Percentiles rank a stretch among this genome's conserved stretches.
Conservation (phyloP, 2,888 invertebrate species). For the Meandrusa payeni region DNA sequence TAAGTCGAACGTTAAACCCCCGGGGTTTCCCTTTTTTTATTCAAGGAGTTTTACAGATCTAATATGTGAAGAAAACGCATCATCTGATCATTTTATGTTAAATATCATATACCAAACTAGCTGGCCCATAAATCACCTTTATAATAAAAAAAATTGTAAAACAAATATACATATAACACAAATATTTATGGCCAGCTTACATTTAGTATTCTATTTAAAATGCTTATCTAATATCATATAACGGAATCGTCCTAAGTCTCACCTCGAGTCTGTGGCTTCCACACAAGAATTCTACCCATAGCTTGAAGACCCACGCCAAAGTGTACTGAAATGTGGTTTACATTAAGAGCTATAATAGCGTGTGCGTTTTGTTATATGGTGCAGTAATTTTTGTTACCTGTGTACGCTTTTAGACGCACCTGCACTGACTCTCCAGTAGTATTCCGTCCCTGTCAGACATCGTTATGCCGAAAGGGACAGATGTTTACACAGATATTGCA, state of each 20-base stretch:
- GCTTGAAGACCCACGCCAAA: constrained; percentile 7
- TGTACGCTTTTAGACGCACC: constrained; percentile 33
- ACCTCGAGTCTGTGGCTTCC: constrained; percentile 41
- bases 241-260: constrained; percentile 56
- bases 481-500: constrained; percentile 32
- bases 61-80: too few relatives aligned
- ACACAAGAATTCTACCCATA: constrained; percentile 6
- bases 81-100: too few relatives aligned
- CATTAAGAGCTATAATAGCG: constrained; percentile 29
- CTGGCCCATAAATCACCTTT: too few relatives aligned
- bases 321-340: constrained; percentile 4
- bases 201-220: constrained; percentile 36
- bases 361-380: constrained; percentile 11
- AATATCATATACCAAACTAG: too few relatives aligned
- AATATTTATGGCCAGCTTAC: constrained; percentile 12
- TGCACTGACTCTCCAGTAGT: constrained; percentile 32
- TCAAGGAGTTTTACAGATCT: too few relatives aligned
- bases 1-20: too few relatives aligned
- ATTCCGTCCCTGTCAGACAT: constrained; percentile 35
- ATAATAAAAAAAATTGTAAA: too few relatives aligned
- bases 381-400: constrained; percentile 33
- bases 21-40: too few relatives aligned
- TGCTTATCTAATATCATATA: constrained; percentile 40
- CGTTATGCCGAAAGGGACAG: constrained; percentile 36
- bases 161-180: too few relatives aligned